Evolutionary conservation across 2,888 invertebrate genomes (phyloP), one percentile per base, ranked within the genome.

Genomic region (Panzeria rudis): DNA sequence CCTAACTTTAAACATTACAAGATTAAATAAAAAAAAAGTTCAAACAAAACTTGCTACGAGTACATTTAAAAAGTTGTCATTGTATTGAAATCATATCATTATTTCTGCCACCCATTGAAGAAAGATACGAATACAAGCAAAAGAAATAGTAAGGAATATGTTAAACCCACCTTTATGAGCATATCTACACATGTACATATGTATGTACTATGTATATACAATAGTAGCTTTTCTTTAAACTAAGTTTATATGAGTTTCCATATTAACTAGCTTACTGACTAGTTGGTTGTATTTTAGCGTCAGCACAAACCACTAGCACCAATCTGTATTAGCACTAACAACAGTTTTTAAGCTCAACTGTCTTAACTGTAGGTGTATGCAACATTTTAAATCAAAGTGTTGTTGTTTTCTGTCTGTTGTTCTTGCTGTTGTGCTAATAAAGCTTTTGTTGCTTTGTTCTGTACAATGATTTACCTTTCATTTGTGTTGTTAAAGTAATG

Each of bases 41-140:
- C 25, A 66, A 72, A 72, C n/a, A 66, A 72, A 84, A 80, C 83
- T 61, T 76, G 84, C 84, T 78, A 71, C 61, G 41, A 61, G 50
- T 41, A 44, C 17, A 47, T 75, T 84, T 64, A 9, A 8, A n/a
- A 47, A 81, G 54, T 73, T 85, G 84, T 85, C 81, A 85, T 38
- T 75, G 82, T 73, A 85, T 85, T 85, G 78, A 56, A 85, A 78
- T 85, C 84, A 78, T 69, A 85, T 78, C 68, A 78, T 78, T 84
- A 41, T 61, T 47, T 69, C 29, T 52, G 29, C 82, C 84, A 78
- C 84, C 84, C 77, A 85, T 82, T 73, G 15, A 85, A 84, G 68
- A 76, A 82, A 62, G 54, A 69, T 62, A 62, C 29, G 50, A 78
- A 50, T 15, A 41, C 20, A 35, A 13, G 29, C 15, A 23, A 50